Evolutionary conservation across 2,113 vertebrate species (phyloP).

Genomic region (Pseudorhombus dupliciocellatus): DNA sequence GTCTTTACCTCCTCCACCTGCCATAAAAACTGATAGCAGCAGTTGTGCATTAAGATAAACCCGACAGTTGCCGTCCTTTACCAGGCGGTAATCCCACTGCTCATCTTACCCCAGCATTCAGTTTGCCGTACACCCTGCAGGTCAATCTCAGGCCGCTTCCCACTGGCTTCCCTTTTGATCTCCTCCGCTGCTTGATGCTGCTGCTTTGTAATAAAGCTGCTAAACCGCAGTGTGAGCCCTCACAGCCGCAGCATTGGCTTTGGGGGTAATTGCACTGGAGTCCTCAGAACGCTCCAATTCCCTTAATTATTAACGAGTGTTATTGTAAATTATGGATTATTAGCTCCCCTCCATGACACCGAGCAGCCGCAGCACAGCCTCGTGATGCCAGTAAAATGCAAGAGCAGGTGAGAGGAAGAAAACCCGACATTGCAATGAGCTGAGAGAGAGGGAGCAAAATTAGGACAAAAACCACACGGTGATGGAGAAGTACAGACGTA

Average conservation of each 20-base stretch:
- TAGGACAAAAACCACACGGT: not conserved
- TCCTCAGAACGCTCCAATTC: conserved; percentile 66
- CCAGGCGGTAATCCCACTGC: conserved; percentile 17
- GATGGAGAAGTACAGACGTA: not conserved
- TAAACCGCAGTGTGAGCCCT: conserved; percentile 40
- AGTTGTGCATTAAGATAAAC: conserved; percentile 16
- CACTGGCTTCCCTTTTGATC: conserved; percentile 13
- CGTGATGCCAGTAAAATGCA: conserved; percentile 11
- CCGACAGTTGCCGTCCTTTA: not conserved
- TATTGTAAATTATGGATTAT: conserved; percentile 79
- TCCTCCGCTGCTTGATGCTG: not conserved
- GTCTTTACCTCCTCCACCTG: conserved; percentile 33
- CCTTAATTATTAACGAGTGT: conserved; percentile 75
- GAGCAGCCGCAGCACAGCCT: conserved; percentile 9
- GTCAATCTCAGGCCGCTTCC: conserved; percentile 42
- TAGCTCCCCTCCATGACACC: conserved; percentile 46
- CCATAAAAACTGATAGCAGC: conserved; percentile 25
- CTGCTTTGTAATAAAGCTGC: conserved; percentile 51
- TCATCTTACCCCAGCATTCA: conserved; percentile 4
- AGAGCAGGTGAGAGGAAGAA: conserved; percentile 28
- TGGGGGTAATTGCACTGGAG: conserved; percentile 68
- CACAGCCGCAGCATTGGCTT: conserved; percentile 25
- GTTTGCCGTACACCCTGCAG: conserved; percentile 21
- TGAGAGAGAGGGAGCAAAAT: conserved; percentile 11
- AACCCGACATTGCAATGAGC: conserved; percentile 3